Evolutionary conservation across 2,797 vertebrate genomes (phyloP).

Genomic region (Pelochelys cantorii): DNA sequence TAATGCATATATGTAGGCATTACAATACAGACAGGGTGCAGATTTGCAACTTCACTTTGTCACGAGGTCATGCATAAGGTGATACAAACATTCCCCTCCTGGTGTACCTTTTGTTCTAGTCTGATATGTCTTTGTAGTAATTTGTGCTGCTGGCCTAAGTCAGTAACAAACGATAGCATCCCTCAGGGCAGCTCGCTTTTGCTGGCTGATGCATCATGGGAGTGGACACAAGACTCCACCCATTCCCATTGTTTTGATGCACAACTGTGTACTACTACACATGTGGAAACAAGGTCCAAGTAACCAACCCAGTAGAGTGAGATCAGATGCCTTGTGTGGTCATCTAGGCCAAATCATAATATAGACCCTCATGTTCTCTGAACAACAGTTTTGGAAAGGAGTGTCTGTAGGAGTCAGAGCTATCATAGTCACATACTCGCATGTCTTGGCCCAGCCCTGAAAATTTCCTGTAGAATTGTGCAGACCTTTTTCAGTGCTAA

Average conservation of each 20-base stretch:
- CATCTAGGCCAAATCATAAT: background rate
- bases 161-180: background rate
- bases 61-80: background rate
- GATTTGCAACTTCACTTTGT: background rate
- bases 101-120: background rate
- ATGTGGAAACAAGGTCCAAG: background rate
- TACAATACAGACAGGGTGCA: background rate
- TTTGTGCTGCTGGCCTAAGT: background rate
- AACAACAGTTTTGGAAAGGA: background rate
- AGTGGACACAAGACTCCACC: background rate
- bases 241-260: background rate
- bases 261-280: background rate
- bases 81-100: background rate
- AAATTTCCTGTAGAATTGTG: background rate
- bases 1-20: background rate
- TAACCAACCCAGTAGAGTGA: background rate
- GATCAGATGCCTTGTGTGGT: background rate
- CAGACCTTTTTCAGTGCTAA: background rate
- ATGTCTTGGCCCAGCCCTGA: background rate
- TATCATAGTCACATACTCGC: background rate
- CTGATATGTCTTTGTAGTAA: background rate
- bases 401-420: background rate
- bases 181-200: background rate
- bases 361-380: background rate
- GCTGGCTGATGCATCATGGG: background rate